Evolutionary conservation across 37 sponge, comb jelly and placozoan genomes (phyloP).

Genomic region (Mnemiopsis leidyi): DNA sequence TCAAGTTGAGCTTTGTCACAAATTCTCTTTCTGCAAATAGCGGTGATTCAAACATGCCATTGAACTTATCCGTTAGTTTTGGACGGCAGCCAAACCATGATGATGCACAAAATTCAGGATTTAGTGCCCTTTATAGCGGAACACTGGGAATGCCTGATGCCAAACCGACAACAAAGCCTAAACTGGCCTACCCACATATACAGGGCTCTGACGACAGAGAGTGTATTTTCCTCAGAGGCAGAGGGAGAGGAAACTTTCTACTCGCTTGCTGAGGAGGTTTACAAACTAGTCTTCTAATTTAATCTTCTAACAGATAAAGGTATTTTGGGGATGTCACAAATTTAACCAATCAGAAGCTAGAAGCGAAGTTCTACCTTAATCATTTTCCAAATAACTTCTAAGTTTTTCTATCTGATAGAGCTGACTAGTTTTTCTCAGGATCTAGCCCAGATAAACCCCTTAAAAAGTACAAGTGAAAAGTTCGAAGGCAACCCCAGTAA

Average conservation of each 20-base stretch:
- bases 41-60: no score
- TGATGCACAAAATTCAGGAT: no score
- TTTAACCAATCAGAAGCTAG: no score
- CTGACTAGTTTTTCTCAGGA: neutral
- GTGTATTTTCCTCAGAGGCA: neutral
- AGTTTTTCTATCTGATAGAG: no score
- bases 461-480: neutral
- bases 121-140: conserved; percentile 85
- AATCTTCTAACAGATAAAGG: no score
- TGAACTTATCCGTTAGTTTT: no score
- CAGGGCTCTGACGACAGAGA: conserved; percentile 41
- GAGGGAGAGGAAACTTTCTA: conserved; percentile 50
- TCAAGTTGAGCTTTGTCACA: neutral
- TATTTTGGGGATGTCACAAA: no score
- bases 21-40: no score
- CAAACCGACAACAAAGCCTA: conserved; percentile 18
- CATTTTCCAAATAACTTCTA: no score
- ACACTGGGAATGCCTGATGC: conserved; percentile 73
- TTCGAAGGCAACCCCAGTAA: neutral
- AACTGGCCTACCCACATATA: conserved; percentile 40
- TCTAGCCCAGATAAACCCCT: neutral
- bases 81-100: neutral
- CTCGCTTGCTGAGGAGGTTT: conserved; percentile 31
- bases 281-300: no score
- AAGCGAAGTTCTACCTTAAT: no score